Evolutionary conservation across 92 coral and sea anemone species (phyloP).

Genomic region (Chrysogorgia sp.): DNA sequence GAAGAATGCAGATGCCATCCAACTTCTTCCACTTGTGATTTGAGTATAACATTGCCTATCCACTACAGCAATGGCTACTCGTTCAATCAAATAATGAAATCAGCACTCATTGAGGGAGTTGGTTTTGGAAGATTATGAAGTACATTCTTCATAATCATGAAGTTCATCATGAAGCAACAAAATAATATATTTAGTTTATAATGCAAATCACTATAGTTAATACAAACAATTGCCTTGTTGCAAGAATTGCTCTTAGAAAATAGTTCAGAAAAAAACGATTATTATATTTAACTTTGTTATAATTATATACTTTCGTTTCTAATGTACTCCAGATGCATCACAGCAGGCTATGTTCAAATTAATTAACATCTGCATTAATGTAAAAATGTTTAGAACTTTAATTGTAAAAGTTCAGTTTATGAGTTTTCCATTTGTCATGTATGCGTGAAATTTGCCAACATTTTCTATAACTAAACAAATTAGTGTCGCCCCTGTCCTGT

Average conservation of each 20-base stretch:
- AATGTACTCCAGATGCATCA: too few species aligned
- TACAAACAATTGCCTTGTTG: background rate
- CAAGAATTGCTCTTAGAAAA: background rate
- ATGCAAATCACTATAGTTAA: background rate
- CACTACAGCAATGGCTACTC: constrained; percentile 24
- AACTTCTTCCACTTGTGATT: constrained; percentile 46
- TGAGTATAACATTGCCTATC: constrained; percentile 35
- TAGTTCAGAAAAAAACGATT: too few species aligned
- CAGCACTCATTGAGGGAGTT: constrained; percentile 44
- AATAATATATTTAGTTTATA: background rate
- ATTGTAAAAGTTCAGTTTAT: too few species aligned
- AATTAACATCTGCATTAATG: too few species aligned
- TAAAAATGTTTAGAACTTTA: too few species aligned
- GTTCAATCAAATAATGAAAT: constrained; percentile 43
- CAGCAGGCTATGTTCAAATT: too few species aligned
- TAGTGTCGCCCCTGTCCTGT: background rate
- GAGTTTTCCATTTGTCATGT: too few species aligned
- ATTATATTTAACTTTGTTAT: too few species aligned
- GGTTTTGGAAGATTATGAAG: constrained; percentile 44
- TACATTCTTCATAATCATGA: background rate
- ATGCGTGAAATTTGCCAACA: too few species aligned
- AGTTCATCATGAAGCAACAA: background rate
- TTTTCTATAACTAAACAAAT: too few species aligned
- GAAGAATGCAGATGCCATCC: constrained; percentile 45
- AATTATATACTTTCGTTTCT: too few species aligned